A percentile compares a stretch with the other conserved stretches of the same genome.
Conservation (phyloP, 2,113 vertebrate species). For the Halcyon senegalensis region DNA sequence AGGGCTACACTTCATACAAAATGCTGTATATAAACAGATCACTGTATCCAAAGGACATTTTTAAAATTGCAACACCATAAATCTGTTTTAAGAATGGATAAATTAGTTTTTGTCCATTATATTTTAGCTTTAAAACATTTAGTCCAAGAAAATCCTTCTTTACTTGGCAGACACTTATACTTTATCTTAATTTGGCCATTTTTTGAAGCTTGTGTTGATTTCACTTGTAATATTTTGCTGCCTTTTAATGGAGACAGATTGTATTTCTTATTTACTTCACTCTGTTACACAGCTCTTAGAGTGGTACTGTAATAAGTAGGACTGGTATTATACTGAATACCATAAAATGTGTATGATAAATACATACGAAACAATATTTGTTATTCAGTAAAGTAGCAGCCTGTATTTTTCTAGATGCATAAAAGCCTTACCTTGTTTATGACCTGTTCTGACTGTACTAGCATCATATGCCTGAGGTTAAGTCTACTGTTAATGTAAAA, state of each 20-base stretch:
- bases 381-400: background rate
- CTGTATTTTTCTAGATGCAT: background rate
- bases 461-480: background rate
- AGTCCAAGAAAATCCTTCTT: conserved; percentile 11
- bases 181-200: conserved; percentile 16
- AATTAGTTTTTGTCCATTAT: background rate
- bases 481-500: background rate
- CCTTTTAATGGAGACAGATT: conserved; percentile 25
- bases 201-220: conserved; percentile 38
- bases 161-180: conserved; percentile 4
- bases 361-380: background rate
- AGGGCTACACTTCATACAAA: background rate
- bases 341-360: background rate
- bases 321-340: background rate
- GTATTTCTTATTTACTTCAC: conserved; percentile 5
- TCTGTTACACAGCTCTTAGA: background rate
- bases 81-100: background rate
- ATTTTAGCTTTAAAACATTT: conserved; percentile 25
- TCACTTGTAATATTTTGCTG: conserved; percentile 16
- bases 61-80: background rate
- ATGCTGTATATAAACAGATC: background rate
- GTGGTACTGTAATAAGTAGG: background rate
- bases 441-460: background rate
- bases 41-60: background rate
- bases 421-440: background rate